Conservation (phyloP, 37 sponge, comb jelly and placozoan species). For the Cladorhizidae sp. region DNA sequence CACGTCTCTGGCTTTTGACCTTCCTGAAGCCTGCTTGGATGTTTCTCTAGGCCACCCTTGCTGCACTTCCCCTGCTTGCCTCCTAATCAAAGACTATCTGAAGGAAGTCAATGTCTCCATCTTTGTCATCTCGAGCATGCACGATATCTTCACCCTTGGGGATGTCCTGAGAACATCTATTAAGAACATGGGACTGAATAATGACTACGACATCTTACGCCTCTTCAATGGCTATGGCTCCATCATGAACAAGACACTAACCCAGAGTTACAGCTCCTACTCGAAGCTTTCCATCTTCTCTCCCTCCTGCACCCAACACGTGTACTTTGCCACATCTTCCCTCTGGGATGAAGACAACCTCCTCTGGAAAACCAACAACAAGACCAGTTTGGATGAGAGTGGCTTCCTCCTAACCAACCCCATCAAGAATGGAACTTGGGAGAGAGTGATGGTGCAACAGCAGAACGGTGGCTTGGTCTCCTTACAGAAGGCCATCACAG, state of each 20-base stretch:
- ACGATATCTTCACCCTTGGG: conserved; percentile 61
- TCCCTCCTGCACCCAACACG: conserved; percentile 80
- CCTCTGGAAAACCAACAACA: conserved; percentile 5
- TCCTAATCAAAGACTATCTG: conserved; percentile 35
- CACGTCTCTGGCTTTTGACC: background rate
- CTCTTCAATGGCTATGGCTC: conserved; percentile 51
- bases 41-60: conserved; percentile 54
- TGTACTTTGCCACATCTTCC: conserved; percentile 53
- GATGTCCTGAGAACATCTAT: background rate
- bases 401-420: conserved; percentile 46
- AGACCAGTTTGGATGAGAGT: background rate
- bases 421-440: conserved; percentile 37
- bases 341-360: conserved; percentile 47
- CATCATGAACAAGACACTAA: conserved; percentile 29
- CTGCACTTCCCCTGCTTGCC: conserved; percentile 62
- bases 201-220: conserved; percentile 18
- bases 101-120: conserved; percentile 10
- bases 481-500: conserved; percentile 19
- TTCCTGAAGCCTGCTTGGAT: conserved; percentile 37
- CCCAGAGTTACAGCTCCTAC: conserved; percentile 26
- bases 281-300: conserved; percentile 44
- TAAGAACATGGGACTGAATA: background rate
- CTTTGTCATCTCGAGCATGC: conserved; percentile 60
- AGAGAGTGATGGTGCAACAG: conserved; percentile 1
- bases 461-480: background rate